Conservation (phyloP, 2,888 invertebrate species). For the Andricus quercusramuli region DNA sequence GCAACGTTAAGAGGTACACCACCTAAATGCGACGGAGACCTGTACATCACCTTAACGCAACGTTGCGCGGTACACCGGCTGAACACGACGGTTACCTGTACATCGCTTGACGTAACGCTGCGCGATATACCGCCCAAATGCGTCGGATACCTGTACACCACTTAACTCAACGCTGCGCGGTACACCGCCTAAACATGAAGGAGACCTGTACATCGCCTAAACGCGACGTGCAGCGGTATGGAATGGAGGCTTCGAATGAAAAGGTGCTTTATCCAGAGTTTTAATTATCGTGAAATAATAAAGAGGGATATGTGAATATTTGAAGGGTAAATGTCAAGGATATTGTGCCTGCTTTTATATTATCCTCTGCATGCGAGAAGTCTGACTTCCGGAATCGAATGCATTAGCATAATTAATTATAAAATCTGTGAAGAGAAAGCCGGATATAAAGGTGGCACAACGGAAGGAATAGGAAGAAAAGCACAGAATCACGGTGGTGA, state of each 20-base stretch:
- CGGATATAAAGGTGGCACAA: slow-evolving; percentile 40
- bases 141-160: too few relatives aligned
- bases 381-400: slow-evolving; percentile 54
- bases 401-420: slow-evolving; percentile 73
- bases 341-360: slow-evolving; percentile 36
- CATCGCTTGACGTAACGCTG: too few relatives aligned
- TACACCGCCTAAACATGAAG: too few relatives aligned
- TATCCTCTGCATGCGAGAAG: slow-evolving; percentile 9
- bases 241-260: neutral
- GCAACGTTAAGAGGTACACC: too few relatives aligned
- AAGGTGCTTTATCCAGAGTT: neutral
- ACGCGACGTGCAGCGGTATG: too few relatives aligned
- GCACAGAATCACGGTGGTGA: slow-evolving; percentile 54
- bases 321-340: slow-evolving; percentile 19
- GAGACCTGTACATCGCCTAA: too few relatives aligned
- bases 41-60: too few relatives aligned
- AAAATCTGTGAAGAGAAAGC: slow-evolving; percentile 60
- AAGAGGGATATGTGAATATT: neutral
- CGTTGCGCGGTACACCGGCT: too few relatives aligned
- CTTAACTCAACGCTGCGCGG: too few relatives aligned
- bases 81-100: too few relatives aligned
- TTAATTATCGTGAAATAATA: slow-evolving; percentile 28
- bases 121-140: too few relatives aligned
- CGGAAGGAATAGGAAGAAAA: slow-evolving; percentile 50
- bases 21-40: too few relatives aligned